A percentile compares a stretch with the other conserved stretches of the same genome.
These are phyloP conservation scores for Chiroxiphia lanceolata DNA, from an alignment of 2,797 vertebrate species.

Conservation along the genomic window DNA sequence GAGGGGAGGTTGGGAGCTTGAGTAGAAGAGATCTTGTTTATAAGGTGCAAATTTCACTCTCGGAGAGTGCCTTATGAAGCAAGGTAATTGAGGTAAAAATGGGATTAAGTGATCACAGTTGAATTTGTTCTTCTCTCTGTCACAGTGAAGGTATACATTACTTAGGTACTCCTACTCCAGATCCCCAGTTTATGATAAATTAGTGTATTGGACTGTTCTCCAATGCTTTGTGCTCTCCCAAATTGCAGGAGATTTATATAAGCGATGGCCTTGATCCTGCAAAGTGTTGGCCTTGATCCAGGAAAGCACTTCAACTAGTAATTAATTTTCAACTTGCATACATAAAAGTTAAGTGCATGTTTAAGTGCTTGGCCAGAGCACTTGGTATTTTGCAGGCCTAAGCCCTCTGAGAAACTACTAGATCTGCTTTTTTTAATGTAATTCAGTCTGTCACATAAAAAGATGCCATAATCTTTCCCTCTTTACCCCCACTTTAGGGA, in stretches of 20 bases:
- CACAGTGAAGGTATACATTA: neutral
- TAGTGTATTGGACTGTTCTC: neutral
- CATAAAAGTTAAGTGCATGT: constrained; percentile 46
- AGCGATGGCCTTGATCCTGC: neutral
- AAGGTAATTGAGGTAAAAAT: neutral
- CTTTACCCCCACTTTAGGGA: constrained; percentile 29
- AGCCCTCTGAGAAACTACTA: constrained; percentile 27
- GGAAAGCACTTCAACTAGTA: constrained; percentile 55
- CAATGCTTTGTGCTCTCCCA: neutral
- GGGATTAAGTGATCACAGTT: neutral
- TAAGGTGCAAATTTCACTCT: too few species aligned
- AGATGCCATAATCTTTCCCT: constrained; percentile 41
- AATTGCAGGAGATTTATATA: neutral
- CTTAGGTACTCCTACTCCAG: neutral
- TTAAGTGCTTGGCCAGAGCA: constrained; percentile 36
- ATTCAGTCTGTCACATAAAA: constrained; percentile 38
- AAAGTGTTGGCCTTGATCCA: constrained; percentile 39
- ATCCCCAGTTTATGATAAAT: neutral
- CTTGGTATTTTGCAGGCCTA: constrained; percentile 16
- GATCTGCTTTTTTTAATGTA: constrained; percentile 27
- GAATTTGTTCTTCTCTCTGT: constrained; percentile 8
- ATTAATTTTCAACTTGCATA: constrained; percentile 58
- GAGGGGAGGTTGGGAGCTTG: neutral
- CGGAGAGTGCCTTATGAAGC: neutral
- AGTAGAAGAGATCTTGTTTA: neutral